These are phyloP conservation scores for Aplochiton taeniatus DNA, from an alignment of 2,797 vertebrate species.

Conservation along the genomic window DNA sequence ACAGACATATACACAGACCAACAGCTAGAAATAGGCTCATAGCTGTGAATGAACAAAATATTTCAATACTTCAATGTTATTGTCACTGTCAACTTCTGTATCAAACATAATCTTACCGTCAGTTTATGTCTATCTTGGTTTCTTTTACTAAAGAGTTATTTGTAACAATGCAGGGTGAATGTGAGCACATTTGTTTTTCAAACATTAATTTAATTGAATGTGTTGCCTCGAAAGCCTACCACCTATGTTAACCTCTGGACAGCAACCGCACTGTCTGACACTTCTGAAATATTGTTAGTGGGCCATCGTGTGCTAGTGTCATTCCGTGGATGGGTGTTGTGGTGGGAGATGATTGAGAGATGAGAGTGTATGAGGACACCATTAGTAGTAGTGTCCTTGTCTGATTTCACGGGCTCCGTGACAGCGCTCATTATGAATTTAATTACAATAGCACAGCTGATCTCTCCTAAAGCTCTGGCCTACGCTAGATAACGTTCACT, in stretches of 20 bases:
- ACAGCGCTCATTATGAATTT: constrained; percentile 36
- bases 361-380: not conserved
- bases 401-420: constrained; percentile 22
- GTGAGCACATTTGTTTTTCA: too few species aligned
- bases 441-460: constrained; percentile 27
- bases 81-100: too few species aligned
- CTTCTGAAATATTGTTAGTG: not conserved
- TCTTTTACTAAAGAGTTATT: too few species aligned
- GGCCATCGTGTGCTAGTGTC: constrained; percentile 1
- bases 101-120: too few species aligned
- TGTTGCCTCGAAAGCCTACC: too few species aligned
- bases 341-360: not conserved
- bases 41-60: constrained; percentile 10
- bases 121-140: too few species aligned
- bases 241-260: not conserved
- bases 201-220: too few species aligned
- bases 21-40: constrained; percentile 9
- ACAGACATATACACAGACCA: constrained; percentile 31
- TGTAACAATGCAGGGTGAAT: too few species aligned
- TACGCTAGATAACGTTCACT: constrained; percentile 22
- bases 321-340: constrained; percentile 2
- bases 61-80: not conserved
- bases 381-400: constrained; percentile 15
- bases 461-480: constrained; percentile 12
- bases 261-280: not conserved